A percentile compares a stretch with the other conserved stretches of the same genome.
Conservation (phyloP, 2,113 vertebrate species). For the Bettongia penicillata region DNA sequence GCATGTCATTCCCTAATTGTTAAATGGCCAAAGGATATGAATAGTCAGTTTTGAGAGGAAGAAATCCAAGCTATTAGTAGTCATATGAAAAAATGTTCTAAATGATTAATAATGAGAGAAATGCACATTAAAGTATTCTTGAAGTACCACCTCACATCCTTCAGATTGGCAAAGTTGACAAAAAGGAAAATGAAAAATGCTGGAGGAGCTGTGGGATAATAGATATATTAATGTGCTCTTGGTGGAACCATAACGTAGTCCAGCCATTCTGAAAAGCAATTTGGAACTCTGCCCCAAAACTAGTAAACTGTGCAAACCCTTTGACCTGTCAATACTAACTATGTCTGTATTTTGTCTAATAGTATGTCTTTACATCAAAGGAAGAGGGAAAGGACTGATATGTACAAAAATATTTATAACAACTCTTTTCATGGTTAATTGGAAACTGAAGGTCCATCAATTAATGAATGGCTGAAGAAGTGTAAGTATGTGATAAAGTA, state of each 20-base stretch:
- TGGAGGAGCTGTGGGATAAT: neutral
- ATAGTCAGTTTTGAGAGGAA: neutral
- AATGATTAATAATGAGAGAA: neutral
- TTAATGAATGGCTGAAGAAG: neutral
- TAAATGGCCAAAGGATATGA: neutral
- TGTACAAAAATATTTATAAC: neutral
- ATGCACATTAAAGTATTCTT: neutral
- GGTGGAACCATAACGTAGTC: neutral
- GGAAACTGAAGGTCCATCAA: neutral
- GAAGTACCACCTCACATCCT: neutral
- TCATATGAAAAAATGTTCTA: neutral
- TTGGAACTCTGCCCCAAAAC: neutral
- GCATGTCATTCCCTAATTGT: neutral
- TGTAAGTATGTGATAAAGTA: neutral
- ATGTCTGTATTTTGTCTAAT: neutral
- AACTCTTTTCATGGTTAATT: neutral
- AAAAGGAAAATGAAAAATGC: neutral
- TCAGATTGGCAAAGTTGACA: neutral
- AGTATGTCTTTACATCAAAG: neutral
- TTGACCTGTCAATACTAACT: neutral
- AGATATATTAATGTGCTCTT: neutral
- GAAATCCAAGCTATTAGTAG: neutral
- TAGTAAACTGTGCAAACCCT: neutral
- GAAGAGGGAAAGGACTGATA: neutral
- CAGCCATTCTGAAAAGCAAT: neutral